Percentiles rank a stretch among this genome's conserved stretches.
These are phyloP conservation scores for Drosophila stalkeri DNA, from an alignment of 2,888 invertebrate species.

Conservation along the genomic window DNA sequence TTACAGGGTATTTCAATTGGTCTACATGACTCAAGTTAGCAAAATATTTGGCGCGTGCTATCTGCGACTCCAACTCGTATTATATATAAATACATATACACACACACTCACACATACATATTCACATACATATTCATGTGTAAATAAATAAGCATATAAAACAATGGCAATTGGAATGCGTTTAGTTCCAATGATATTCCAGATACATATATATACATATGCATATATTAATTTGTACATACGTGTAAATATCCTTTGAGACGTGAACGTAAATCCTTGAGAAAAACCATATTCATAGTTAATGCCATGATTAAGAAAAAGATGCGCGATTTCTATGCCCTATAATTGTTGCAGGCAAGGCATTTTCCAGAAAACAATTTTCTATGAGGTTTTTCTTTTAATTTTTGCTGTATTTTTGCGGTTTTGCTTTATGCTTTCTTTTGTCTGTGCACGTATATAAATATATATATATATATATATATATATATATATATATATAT, in stretches of 20 bases:
- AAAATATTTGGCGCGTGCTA: slow-evolving; percentile 54
- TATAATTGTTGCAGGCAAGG: slow-evolving; percentile 9
- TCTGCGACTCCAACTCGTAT: slow-evolving; percentile 32
- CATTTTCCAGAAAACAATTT: slow-evolving; percentile 38
- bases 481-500: slow-evolving; percentile 7
- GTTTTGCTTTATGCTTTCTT: slow-evolving; percentile 31
- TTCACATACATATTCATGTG: slow-evolving; percentile 27
- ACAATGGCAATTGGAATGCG: slow-evolving; percentile 30
- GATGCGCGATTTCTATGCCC: slow-evolving; percentile 30
- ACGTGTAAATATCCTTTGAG: slow-evolving; percentile 85
- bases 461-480: neutral
- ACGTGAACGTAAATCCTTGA: slow-evolving; percentile 85
- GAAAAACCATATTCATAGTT: slow-evolving; percentile 85
- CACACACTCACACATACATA: slow-evolving; percentile 6
- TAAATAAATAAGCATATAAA: slow-evolving; percentile 21
- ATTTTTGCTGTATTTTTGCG: slow-evolving; percentile 24
- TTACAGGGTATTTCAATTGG: slow-evolving; percentile 39
- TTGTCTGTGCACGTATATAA: slow-evolving; percentile 35
- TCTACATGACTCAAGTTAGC: slow-evolving; percentile 41
- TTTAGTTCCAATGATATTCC: slow-evolving; percentile 4
- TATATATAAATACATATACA: slow-evolving; percentile 24
- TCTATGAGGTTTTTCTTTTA: slow-evolving; percentile 20
- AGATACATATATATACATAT: slow-evolving; percentile 13
- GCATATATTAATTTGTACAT: slow-evolving; percentile 61
- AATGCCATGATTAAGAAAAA: slow-evolving; percentile 74